Evolutionary conservation across 2,888 invertebrate species (phyloP).

Genomic region (Synergus japonicus): DNA sequence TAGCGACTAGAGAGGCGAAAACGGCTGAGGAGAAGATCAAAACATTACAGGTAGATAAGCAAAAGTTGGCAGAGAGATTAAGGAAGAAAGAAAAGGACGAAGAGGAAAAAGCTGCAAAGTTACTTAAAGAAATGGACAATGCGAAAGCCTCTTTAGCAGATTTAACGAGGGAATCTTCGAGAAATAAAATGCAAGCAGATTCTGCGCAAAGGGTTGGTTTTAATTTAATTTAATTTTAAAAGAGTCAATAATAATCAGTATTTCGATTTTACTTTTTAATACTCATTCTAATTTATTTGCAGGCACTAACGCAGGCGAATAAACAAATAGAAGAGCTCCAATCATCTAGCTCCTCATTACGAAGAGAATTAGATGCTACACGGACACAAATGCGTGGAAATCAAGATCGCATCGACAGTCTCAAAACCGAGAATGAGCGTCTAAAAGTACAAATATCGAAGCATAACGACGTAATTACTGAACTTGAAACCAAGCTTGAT

Average conservation of each 20-base stretch:
- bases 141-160: slow-evolving; percentile 68
- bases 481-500: slow-evolving; percentile 67
- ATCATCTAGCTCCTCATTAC: slow-evolving; percentile 67
- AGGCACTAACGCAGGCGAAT: slow-evolving; percentile 72
- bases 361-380: slow-evolving; percentile 71
- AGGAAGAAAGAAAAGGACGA: slow-evolving; percentile 75
- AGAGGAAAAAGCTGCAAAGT: slow-evolving; percentile 77
- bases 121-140: slow-evolving; percentile 70
- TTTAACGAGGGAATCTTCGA: slow-evolving; percentile 68
- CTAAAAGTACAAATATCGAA: slow-evolving; percentile 60
- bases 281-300: neutral
- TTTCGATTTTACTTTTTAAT: slow-evolving; percentile 34
- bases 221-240: slow-evolving; percentile 14
- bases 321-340: slow-evolving; percentile 74
- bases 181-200: slow-evolving; percentile 72
- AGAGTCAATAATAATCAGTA: neutral
- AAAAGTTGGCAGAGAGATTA: slow-evolving; percentile 76
- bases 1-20: slow-evolving; percentile 82
- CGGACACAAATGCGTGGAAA: slow-evolving; percentile 68
- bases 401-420: slow-evolving; percentile 69
- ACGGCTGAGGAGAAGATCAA: slow-evolving; percentile 80
- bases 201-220: slow-evolving; percentile 70
- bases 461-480: slow-evolving; percentile 70
- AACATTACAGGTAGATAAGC: slow-evolving; percentile 79
- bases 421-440: slow-evolving; percentile 70